A percentile compares a stretch with the other conserved stretches of the same genome.
These are phyloP conservation scores for Spilosoma lubricipeda DNA, from an alignment of 2,888 invertebrate genomes.

Conservation along the genomic window DNA sequence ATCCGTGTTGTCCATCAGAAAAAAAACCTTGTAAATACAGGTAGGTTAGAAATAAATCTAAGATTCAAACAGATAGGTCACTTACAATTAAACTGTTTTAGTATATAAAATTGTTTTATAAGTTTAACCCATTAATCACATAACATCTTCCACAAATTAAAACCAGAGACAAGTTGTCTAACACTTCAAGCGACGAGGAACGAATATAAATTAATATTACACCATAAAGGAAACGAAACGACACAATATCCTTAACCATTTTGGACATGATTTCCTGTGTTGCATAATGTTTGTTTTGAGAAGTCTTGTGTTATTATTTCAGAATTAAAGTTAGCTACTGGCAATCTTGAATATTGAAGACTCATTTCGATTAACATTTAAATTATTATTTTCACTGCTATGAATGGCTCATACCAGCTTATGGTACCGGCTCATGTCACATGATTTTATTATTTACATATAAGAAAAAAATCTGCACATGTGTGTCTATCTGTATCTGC, in stretches of 20 bases:
- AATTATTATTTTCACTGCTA: no score
- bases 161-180: conserved; percentile 31
- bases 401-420: no score
- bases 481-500: no score
- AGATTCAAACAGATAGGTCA: no score
- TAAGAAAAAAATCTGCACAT: no score
- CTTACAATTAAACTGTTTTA: background rate
- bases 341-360: no score
- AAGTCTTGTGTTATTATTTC: background rate
- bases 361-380: no score
- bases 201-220: conserved; percentile 71
- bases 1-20: background rate
- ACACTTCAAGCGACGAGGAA: conserved; percentile 46
- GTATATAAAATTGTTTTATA: background rate
- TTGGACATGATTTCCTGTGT: conserved; percentile 77
- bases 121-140: background rate
- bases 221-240: conserved; percentile 61
- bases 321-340: background rate
- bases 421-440: no score
- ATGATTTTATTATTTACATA: no score
- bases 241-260: conserved; percentile 73
- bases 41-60: no score
- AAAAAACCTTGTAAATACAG: background rate
- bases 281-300: conserved; percentile 35
- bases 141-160: background rate